phyloP scores from a whole-genome alignment of 2,797 vertebrate species.

The Cossypha polioptera region DNA sequence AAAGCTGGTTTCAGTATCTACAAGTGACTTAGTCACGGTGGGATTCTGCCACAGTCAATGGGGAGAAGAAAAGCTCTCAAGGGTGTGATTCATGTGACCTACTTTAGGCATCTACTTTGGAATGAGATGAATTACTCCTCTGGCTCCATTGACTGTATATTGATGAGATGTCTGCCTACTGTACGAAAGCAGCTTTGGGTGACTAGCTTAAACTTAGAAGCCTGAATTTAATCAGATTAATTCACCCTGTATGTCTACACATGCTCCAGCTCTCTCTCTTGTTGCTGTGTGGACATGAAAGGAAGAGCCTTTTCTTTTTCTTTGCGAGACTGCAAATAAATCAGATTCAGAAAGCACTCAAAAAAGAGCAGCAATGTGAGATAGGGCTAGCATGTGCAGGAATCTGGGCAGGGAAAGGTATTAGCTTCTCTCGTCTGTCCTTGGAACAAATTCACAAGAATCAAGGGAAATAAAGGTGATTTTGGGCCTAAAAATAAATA shows the following conservation, averaged over 20 bases:
- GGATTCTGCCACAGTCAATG: neutral
- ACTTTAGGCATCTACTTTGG: slow-evolving; percentile 26
- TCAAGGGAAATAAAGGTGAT: slow-evolving; percentile 12
- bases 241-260: neutral
- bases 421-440: neutral
- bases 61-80: neutral
- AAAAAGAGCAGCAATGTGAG: neutral
- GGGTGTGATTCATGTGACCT: slow-evolving; percentile 47
- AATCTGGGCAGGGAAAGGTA: neutral
- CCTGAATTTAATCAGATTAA: slow-evolving; percentile 49
- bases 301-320: neutral
- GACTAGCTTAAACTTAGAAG: slow-evolving; percentile 44
- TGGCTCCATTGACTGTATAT: slow-evolving; percentile 55
- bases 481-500: slow-evolving; percentile 57
- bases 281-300: neutral
- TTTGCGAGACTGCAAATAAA: neutral
- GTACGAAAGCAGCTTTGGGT: slow-evolving; percentile 40
- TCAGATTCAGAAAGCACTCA: slow-evolving; percentile 1
- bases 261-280: neutral
- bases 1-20: neutral
- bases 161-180: slow-evolving; percentile 42
- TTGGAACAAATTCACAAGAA: slow-evolving; percentile 7
- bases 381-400: neutral
- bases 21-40: neutral
- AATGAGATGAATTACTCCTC: slow-evolving; percentile 48